Evolutionary conservation across 2,888 invertebrate genomes (phyloP).

Genomic region (Gnatocerus cornutus): DNA sequence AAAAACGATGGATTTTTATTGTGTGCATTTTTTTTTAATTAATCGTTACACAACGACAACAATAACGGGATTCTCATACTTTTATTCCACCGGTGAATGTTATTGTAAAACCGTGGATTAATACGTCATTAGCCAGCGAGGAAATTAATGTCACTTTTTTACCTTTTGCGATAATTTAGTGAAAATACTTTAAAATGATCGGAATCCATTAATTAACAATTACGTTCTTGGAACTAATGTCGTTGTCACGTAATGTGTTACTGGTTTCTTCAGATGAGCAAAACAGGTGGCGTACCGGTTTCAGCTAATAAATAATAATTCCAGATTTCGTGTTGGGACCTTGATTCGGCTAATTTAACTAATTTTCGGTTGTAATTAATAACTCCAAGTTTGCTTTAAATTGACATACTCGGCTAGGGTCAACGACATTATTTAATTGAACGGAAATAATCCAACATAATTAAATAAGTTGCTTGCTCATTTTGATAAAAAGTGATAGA

Average conservation of each 20-base stretch:
- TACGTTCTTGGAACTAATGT: conserved; percentile 2
- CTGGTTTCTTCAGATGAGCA: background rate
- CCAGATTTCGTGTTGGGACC: conserved; percentile 15
- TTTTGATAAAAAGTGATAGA: too few relatives aligned
- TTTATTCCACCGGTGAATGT: conserved; percentile 21
- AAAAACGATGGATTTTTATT: conserved; percentile 6
- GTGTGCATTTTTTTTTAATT: conserved; percentile 20
- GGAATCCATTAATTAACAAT: background rate
- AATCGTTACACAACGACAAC: conserved; percentile 15
- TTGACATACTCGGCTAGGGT: background rate
- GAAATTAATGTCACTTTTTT: conserved; percentile 6
- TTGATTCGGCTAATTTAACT: too few relatives aligned
- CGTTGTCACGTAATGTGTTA: background rate
- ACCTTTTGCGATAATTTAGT: background rate
- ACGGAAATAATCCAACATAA: background rate
- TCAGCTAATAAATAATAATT: background rate
- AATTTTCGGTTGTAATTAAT: too few relatives aligned
- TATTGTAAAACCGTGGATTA: conserved; percentile 18
- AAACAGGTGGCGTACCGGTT: conserved; percentile 2
- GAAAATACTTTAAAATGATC: background rate
- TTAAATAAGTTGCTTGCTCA: background rate
- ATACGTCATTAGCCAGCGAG: background rate
- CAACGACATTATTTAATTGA: background rate
- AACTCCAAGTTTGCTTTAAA: background rate
- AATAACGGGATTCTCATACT: conserved; percentile 18